phyloP scores from a whole-genome alignment of 1,140 invertebrate genomes.

The Bactericera cockerelli region DNA sequence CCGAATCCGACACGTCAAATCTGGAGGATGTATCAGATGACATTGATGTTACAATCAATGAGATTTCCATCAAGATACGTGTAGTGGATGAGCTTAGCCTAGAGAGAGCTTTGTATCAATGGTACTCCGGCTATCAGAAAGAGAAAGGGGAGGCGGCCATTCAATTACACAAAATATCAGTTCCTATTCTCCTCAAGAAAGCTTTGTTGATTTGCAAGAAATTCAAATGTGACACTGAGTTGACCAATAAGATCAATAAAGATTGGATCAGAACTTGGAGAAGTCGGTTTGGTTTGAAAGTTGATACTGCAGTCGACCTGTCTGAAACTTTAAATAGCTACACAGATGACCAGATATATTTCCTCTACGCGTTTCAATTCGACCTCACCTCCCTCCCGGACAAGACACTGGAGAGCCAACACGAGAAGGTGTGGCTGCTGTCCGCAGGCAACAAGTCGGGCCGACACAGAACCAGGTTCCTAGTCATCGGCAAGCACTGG shows the following conservation, averaged over 20 bases:
- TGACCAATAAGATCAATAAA: background rate
- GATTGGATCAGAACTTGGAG: background rate
- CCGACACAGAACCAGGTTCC: conserved; percentile 32
- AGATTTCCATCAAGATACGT: background rate
- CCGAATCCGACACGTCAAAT: too few species aligned
- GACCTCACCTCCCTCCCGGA: conserved; percentile 35
- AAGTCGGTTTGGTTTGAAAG: background rate
- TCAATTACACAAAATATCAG: background rate
- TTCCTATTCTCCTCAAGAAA: background rate
- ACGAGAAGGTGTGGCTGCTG: conserved; percentile 33
- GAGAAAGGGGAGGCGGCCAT: conserved; percentile 1
- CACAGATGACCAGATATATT: conserved; percentile 32
- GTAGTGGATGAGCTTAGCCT: background rate
- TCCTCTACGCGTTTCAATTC: conserved; percentile 31
- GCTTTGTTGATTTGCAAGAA: conserved; percentile 1
- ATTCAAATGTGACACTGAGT: background rate
- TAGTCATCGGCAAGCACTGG: conserved; percentile 35
- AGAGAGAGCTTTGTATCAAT: background rate
- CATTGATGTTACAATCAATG: background rate
- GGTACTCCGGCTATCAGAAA: conserved; percentile 4
- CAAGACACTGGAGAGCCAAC: conserved; percentile 19
- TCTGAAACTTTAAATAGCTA: conserved; percentile 22
- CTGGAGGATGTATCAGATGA: background rate
- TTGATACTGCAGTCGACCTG: background rate
- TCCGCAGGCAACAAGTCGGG: conserved; percentile 35